These are phyloP conservation scores for Platygyra sinensis DNA, from an alignment of 64 coral and sea anemone species.

Conservation along the genomic window DNA sequence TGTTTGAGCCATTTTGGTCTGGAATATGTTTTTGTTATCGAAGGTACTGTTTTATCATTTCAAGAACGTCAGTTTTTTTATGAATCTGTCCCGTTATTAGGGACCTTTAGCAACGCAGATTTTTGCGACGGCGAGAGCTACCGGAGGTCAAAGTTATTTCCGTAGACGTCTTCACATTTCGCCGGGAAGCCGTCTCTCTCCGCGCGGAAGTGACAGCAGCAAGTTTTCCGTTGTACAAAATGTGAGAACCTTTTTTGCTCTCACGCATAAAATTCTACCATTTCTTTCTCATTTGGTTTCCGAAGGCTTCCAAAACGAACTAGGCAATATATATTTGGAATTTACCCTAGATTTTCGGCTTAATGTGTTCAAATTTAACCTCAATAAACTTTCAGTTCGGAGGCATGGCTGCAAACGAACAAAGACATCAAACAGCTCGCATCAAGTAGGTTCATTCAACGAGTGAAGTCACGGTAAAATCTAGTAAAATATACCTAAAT, in stretches of 20 bases:
- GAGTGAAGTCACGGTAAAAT: neutral
- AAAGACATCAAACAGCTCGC: neutral
- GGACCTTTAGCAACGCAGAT: constrained; percentile 30
- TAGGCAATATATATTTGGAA: constrained; percentile 22
- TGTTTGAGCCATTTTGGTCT: too few relatives aligned
- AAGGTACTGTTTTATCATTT: too few relatives aligned
- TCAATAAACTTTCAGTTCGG: neutral
- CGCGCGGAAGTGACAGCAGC: constrained; percentile 26
- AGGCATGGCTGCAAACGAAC: constrained; percentile 23
- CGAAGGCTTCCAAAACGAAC: constrained; percentile 13
- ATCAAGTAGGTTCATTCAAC: constrained; percentile 16
- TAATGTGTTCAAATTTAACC: constrained; percentile 22
- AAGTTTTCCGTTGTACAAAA: constrained; percentile 37
- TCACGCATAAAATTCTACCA: constrained; percentile 8
- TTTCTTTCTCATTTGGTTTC: constrained; percentile 18
- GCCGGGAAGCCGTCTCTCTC: constrained; percentile 23
- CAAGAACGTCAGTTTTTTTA: too few relatives aligned
- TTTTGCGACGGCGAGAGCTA: neutral
- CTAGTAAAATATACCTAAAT: neutral
- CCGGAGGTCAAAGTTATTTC: constrained; percentile 37
- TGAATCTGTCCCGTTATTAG: too few relatives aligned
- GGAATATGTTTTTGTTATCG: too few relatives aligned
- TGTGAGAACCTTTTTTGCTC: neutral
- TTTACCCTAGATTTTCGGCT: constrained; percentile 15
- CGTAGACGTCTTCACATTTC: constrained; percentile 38